Conservation (phyloP, 1,140 invertebrate genomes). For the Cotesia glomerata region DNA sequence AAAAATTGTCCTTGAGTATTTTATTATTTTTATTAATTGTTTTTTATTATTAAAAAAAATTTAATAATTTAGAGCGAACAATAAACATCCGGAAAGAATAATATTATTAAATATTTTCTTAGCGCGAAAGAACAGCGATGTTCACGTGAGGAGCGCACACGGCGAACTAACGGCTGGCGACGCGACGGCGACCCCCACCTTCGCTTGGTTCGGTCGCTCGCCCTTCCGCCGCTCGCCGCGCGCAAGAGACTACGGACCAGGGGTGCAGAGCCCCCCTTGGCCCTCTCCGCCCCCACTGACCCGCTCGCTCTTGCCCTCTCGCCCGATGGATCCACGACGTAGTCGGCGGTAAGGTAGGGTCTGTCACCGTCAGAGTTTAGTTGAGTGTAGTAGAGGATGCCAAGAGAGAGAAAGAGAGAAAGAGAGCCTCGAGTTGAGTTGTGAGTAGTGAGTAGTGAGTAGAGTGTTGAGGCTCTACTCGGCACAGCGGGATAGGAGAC, state of each 20-base stretch:
- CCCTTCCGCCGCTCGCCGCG: conserved; percentile 31
- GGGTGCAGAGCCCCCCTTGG: neutral
- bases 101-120: neutral
- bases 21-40: too few species aligned
- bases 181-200: conserved; percentile 47
- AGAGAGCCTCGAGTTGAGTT: conserved; percentile 1
- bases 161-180: conserved; percentile 59
- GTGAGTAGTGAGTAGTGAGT: conserved; percentile 26
- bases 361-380: conserved; percentile 56
- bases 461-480: conserved; percentile 34
- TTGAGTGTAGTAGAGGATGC: conserved; percentile 8
- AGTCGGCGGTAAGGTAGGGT: conserved; percentile 54
- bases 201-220: neutral
- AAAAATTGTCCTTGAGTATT: too few species aligned
- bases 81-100: conserved; percentile 1
- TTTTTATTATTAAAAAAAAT: too few species aligned
- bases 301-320: conserved; percentile 18
- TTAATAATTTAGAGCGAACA: too few species aligned
- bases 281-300: too few species aligned
- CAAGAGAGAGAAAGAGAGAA: neutral
- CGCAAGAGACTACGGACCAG: neutral
- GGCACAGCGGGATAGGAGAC: neutral
- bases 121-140: conserved; percentile 38
- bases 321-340: conserved; percentile 19
- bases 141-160: conserved; percentile 60